These are phyloP conservation scores for Periplaneta americana DNA, from an alignment of 1,140 invertebrate genomes.

Conservation along the genomic window DNA sequence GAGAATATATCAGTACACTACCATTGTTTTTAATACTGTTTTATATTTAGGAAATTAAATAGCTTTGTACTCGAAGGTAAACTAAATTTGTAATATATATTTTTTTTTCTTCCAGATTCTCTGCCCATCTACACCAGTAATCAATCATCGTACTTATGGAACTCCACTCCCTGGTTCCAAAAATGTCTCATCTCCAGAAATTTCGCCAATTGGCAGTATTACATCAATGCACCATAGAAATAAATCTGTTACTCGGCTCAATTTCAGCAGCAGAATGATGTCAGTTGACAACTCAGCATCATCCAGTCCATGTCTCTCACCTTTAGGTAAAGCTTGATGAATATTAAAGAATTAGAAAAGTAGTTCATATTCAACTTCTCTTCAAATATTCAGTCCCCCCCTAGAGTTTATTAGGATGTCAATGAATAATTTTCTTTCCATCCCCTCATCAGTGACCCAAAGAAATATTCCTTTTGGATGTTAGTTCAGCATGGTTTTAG, in stretches of 20 bases:
- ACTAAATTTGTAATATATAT: neutral
- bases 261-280: neutral
- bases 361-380: too few relatives aligned
- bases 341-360: too few relatives aligned
- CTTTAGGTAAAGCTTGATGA: neutral
- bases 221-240: neutral
- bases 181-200: neutral
- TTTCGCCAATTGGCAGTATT: neutral
- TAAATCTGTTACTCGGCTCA: neutral
- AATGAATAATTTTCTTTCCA: too few relatives aligned
- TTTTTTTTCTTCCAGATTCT: neutral
- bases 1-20: too few relatives aligned
- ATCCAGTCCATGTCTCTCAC: neutral
- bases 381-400: too few relatives aligned
- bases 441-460: too few relatives aligned
- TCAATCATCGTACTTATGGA: neutral
- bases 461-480: too few relatives aligned
- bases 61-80: too few relatives aligned
- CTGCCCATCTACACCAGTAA: neutral
- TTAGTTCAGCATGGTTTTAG: too few relatives aligned
- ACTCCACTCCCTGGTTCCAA: neutral
- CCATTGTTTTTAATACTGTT: too few relatives aligned
- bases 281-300: neutral
- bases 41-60: too few relatives aligned
- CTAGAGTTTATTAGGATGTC: too few relatives aligned